phyloP scores from a whole-genome alignment of 2,113 vertebrate species.

The Dolichallabes microphthalmus region DNA sequence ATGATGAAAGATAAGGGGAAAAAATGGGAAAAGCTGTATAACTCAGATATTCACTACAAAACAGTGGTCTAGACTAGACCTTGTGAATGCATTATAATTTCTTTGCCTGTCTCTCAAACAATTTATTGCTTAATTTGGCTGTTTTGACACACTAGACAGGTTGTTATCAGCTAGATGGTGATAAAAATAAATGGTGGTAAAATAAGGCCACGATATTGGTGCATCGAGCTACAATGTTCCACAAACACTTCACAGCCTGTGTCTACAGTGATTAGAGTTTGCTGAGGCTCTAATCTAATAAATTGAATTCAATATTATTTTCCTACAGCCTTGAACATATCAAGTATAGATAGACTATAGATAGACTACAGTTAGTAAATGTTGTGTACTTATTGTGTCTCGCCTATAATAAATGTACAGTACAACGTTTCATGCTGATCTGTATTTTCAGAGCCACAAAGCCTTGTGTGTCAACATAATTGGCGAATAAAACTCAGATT shows the following conservation, averaged over 20 bases:
- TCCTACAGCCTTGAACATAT: background rate
- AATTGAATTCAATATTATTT: conserved; percentile 56
- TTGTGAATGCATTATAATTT: background rate
- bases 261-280: conserved; percentile 35
- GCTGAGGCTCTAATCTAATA: conserved; percentile 54
- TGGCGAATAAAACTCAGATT: too few relatives aligned
- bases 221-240: background rate
- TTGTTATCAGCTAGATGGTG: background rate
- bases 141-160: background rate
- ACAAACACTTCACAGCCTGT: conserved; percentile 52
- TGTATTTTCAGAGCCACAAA: too few relatives aligned
- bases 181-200: background rate
- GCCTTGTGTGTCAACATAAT: too few relatives aligned
- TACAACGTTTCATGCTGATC: too few relatives aligned
- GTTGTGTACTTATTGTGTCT: too few relatives aligned
- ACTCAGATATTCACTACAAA: background rate
- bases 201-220: background rate
- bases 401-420: too few relatives aligned
- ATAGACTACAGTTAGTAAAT: background rate
- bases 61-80: background rate
- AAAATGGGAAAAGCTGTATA: background rate
- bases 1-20: conserved; percentile 13
- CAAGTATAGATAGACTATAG: background rate
- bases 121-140: background rate
- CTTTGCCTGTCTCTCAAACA: background rate